Evolutionary conservation across 2,113 vertebrate genomes (phyloP).

Genomic region (Ursus arctos): DNA sequence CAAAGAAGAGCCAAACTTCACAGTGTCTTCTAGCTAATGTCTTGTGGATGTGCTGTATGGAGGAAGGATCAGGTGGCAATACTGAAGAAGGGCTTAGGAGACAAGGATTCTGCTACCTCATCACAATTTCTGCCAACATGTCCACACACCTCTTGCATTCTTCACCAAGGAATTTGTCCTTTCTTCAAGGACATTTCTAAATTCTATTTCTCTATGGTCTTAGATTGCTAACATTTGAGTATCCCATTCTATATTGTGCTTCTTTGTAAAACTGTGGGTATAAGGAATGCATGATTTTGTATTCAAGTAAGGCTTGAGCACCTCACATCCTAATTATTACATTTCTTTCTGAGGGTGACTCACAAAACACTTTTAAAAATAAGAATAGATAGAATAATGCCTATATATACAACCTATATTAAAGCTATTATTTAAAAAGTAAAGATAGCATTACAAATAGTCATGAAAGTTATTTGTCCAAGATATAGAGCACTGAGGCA

Average conservation of each 20-base stretch:
- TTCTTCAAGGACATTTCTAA: neutral
- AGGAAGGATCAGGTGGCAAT: neutral
- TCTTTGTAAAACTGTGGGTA: neutral
- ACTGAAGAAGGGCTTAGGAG: neutral
- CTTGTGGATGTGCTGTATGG: neutral
- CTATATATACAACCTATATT: neutral
- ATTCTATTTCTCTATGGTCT: neutral
- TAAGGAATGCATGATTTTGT: neutral
- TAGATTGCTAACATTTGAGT: neutral
- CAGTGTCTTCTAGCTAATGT: neutral
- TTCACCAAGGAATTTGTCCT: neutral
- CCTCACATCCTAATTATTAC: conserved; percentile 15
- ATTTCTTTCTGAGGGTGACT: neutral
- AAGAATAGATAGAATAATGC: neutral
- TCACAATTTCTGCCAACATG: neutral
- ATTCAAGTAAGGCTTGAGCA: conserved; percentile 22
- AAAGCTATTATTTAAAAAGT: neutral
- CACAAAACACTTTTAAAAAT: conserved; percentile 45
- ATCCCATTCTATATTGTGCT: neutral
- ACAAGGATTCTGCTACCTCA: neutral
- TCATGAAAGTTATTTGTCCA: neutral
- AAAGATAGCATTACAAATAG: neutral
- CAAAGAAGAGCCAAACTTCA: neutral
- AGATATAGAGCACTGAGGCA: neutral
- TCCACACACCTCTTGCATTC: neutral